Conservation (phyloP, 2,888 invertebrate genomes). For the Clistopyga incitator region DNA sequence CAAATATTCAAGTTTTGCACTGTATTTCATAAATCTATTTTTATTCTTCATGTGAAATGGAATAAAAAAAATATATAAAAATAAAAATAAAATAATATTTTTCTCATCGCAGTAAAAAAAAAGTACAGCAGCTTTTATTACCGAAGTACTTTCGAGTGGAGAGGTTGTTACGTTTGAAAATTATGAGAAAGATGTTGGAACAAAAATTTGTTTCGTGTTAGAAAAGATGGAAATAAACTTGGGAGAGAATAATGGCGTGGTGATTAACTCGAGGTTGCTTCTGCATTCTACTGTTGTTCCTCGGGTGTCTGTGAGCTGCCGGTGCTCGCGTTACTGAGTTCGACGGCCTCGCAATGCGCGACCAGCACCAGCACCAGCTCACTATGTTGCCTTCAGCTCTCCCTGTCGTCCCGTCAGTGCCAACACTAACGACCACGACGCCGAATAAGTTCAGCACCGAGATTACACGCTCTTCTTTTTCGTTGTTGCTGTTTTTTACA, state of each 20-base stretch:
- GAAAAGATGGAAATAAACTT: conserved; percentile 31
- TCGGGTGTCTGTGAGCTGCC: conserved; percentile 29
- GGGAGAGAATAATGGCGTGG: conserved; percentile 38
- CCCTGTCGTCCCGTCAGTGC: not conserved
- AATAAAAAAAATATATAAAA: too few relatives aligned
- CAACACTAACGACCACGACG: conserved; percentile 52
- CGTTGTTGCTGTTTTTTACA: conserved; percentile 67
- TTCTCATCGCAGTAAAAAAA: too few relatives aligned
- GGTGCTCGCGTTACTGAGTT: conserved; percentile 56
- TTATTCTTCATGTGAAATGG: too few relatives aligned
- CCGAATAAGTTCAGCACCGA: conserved; percentile 41
- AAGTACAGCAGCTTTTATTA: too few relatives aligned
- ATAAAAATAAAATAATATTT: too few relatives aligned
- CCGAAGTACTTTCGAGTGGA: too few relatives aligned
- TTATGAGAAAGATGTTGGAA: not conserved
- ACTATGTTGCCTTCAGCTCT: conserved; percentile 3
- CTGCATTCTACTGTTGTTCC: conserved; percentile 32
- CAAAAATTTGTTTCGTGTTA: not conserved
- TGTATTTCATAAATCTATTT: too few relatives aligned
- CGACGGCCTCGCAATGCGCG: conserved; percentile 57
- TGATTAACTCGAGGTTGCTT: conserved; percentile 45
- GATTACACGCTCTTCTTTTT: conserved; percentile 52
- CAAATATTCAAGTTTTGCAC: too few relatives aligned
- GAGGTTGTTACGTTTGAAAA: not conserved
- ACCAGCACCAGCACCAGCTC: not conserved